Percentiles rank a stretch among this genome's conserved stretches.
phyloP scores from a whole-genome alignment of 2,888 invertebrate genomes.

The Cephus spinipes region DNA sequence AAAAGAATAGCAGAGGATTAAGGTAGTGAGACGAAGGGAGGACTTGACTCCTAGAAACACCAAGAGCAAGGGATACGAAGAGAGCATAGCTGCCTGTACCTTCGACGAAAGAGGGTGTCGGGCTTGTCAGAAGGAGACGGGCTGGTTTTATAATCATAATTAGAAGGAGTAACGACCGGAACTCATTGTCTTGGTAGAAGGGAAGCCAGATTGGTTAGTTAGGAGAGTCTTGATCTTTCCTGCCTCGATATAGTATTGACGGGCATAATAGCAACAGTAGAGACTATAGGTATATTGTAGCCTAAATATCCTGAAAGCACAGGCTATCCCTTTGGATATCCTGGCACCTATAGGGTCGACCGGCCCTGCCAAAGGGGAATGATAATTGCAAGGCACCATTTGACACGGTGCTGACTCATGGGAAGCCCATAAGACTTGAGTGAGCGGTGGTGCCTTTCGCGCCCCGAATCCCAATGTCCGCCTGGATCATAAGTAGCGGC shows the following conservation, averaged over 20 bases:
- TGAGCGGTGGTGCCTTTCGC: background rate
- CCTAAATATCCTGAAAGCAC: background rate
- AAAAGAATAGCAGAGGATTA: constrained; percentile 6
- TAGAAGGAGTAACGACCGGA: constrained; percentile 36
- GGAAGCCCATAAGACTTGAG: background rate
- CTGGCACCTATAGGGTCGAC: background rate
- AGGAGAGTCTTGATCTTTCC: background rate
- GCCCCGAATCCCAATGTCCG: constrained; percentile 5
- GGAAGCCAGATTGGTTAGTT: constrained; percentile 10
- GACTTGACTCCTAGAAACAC: background rate
- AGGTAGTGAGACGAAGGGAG: constrained; percentile 2
- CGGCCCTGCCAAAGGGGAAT: background rate
- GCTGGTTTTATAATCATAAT: constrained; percentile 28
- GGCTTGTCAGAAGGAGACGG: background rate
- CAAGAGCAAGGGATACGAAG: constrained; percentile 8
- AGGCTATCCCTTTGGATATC: background rate
- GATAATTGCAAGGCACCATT: constrained; percentile 12
- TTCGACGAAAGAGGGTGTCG: background rate
- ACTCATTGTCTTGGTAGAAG: constrained; percentile 20
- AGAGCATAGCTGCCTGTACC: constrained; percentile 12
- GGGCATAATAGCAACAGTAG: background rate
- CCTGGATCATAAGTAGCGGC: background rate
- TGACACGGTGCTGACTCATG: constrained; percentile 17
- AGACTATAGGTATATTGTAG: background rate
- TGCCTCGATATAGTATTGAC: background rate